phyloP scores from a whole-genome alignment of 1,140 invertebrate species.

The Heliconius eleuchia region DNA sequence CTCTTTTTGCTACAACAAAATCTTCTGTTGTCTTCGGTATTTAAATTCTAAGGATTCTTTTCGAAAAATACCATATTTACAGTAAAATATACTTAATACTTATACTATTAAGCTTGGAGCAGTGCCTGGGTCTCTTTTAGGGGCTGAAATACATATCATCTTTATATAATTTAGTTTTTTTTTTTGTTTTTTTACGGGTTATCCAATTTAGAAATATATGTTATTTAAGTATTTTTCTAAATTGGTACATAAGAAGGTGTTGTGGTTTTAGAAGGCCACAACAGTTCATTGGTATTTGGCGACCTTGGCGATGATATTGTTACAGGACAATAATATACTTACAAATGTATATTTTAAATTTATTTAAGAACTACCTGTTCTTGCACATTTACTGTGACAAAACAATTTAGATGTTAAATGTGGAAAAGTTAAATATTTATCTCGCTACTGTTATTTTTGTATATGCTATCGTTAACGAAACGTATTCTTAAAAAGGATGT shows the following conservation, averaged over 20 bases:
- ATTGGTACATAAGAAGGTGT: constrained; percentile 16
- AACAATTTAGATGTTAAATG: neutral
- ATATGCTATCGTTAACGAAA: neutral
- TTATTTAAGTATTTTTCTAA: neutral
- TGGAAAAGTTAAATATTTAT: no score
- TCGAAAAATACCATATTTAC: no score
- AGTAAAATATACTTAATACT: no score
- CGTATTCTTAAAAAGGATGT: constrained; percentile 1
- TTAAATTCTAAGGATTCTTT: no score
- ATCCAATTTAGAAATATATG: neutral
- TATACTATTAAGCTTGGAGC: no score
- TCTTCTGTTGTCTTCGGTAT: no score
- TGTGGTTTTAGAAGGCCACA: constrained; percentile 30
- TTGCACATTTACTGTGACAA: neutral
- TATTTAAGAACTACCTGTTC: neutral
- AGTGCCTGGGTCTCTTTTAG: no score
- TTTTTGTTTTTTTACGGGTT: neutral
- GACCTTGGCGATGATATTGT: constrained; percentile 25
- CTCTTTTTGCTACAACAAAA: neutral
- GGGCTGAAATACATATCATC: no score
- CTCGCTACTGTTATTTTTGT: neutral
- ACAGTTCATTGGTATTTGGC: constrained; percentile 25
- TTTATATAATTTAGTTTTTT: no score
- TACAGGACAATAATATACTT: neutral
- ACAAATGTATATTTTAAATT: neutral